Evolutionary conservation across 2,797 vertebrate species (phyloP).

Genomic region (Perodicticus potto): DNA sequence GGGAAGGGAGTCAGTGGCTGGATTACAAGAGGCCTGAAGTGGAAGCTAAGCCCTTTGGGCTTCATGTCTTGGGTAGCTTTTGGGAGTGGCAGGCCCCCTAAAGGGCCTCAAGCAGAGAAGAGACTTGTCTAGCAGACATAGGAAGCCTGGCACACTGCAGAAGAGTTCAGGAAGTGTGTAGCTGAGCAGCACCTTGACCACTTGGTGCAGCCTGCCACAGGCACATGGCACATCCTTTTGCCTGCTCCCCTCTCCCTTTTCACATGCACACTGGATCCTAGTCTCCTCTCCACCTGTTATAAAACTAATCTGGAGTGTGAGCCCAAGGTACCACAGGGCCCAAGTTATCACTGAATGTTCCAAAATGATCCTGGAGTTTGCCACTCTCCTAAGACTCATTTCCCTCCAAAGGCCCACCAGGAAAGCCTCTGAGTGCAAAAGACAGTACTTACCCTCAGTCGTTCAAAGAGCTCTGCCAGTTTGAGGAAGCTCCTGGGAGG

Average conservation of each 20-base stretch:
- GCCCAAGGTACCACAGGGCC: not conserved
- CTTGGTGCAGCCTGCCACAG: not conserved
- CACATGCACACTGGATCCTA: not conserved
- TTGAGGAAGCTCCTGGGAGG: slow-evolving; percentile 72
- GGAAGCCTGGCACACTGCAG: not conserved
- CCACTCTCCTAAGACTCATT: not conserved
- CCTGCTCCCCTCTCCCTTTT: not conserved
- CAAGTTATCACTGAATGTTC: not conserved
- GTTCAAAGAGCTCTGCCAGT: slow-evolving; percentile 75
- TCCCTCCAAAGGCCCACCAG: not conserved
- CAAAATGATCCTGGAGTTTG: not conserved
- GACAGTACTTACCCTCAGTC: slow-evolving; percentile 60
- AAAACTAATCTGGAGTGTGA: not conserved
- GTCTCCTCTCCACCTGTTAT: not conserved
- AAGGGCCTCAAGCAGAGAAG: not conserved
- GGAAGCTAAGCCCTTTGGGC: not conserved
- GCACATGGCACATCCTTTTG: not conserved
- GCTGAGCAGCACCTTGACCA: not conserved
- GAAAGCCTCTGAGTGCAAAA: not conserved
- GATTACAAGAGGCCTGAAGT: not conserved
- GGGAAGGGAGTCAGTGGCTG: not conserved
- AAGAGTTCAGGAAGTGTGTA: not conserved
- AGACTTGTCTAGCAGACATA: not conserved
- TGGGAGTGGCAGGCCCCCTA: not conserved
- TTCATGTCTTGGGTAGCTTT: not conserved